phyloP scores from a whole-genome alignment of 2,888 invertebrate genomes.

The Drosophila kuntzei region DNA sequence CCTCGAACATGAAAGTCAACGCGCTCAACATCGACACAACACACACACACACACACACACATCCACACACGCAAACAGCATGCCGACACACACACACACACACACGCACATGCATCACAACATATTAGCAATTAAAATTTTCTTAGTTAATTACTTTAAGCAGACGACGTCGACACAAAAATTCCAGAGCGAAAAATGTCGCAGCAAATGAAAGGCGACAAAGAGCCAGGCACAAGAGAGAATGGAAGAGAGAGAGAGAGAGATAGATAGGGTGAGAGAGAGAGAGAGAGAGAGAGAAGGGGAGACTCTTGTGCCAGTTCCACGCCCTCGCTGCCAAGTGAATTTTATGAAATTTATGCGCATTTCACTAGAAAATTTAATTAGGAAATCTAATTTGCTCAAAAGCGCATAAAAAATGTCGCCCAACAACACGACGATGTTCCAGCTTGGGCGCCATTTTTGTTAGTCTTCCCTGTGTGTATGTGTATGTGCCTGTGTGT shows the following conservation, averaged over 20 bases:
- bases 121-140: constrained; percentile 86
- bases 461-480: constrained; percentile 45
- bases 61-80: constrained; percentile 66
- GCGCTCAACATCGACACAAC: constrained; percentile 33
- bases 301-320: constrained; percentile 4
- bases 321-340: constrained; percentile 54
- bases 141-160: constrained; percentile 85
- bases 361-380: constrained; percentile 85
- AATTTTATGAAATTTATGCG: constrained; percentile 80
- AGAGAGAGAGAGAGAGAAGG: neutral
- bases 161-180: constrained; percentile 69
- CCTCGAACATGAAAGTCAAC: constrained; percentile 45
- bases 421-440: constrained; percentile 29
- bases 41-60: constrained; percentile 29
- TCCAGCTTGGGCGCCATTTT: constrained; percentile 63
- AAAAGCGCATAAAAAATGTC: constrained; percentile 85
- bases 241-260: neutral
- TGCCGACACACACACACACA: constrained; percentile 45
- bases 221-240: constrained; percentile 7
- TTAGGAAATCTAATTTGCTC: constrained; percentile 86
- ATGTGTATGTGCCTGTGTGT: constrained; percentile 30
- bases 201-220: constrained; percentile 76
- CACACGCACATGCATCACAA: constrained; percentile 76
- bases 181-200: constrained; percentile 69
- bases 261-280: neutral